phyloP scores from a whole-genome alignment of 2,113 vertebrate species.

The Alectura lathami region DNA sequence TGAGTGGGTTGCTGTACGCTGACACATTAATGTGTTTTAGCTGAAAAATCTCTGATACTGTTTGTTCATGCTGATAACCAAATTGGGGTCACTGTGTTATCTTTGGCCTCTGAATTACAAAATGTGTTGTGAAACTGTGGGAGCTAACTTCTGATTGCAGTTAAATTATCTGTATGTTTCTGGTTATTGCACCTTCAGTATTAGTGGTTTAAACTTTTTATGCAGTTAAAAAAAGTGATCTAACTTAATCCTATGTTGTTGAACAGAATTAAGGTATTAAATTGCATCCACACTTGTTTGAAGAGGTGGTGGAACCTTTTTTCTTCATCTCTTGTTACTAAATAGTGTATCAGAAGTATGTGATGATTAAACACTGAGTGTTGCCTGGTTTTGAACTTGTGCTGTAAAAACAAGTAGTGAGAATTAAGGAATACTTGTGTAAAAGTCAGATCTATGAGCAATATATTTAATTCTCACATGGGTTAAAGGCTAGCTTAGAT shows the following conservation, averaged over 20 bases:
- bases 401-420: not conserved
- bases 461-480: rapidly evolving
- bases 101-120: not conserved
- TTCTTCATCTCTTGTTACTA: not conserved
- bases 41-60: not conserved
- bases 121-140: not conserved
- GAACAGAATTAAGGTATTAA: not conserved
- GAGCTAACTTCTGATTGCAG: not conserved
- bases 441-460: not conserved
- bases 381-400: not conserved
- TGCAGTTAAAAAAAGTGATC: not conserved
- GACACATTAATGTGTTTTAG: not conserved
- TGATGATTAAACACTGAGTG: not conserved
- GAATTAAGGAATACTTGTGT: not conserved
- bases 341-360: not conserved
- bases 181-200: not conserved
- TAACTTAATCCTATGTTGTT: not conserved
- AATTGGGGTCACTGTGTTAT: not conserved
- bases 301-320: not conserved
- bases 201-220: not conserved
- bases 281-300: not conserved
- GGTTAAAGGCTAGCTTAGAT: not conserved
- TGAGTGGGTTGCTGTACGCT: not conserved
- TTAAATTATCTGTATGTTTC: not conserved
- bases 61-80: not conserved